Percentiles rank a stretch among this genome's conserved stretches.
Conservation (phyloP, 2,797 vertebrate genomes). For the Acrossocheilus wenchowensis region DNA sequence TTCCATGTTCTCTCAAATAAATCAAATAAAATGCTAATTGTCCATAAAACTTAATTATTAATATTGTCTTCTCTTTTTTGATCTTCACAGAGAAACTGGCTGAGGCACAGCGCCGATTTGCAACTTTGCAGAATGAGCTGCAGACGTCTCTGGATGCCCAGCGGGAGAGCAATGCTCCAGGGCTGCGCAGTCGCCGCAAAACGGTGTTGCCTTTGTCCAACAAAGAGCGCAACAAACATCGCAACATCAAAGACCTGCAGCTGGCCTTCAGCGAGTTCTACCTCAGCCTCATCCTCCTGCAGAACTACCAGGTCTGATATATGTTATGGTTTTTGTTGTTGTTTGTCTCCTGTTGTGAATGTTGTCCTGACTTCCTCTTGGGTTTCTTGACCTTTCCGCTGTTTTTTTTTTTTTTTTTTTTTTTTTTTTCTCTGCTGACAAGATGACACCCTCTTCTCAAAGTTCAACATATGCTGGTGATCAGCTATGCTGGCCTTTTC, state of each 20-base stretch:
- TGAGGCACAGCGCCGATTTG: conserved; percentile 92
- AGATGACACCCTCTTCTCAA: not conserved
- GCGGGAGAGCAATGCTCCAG: conserved; percentile 85
- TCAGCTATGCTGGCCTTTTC: conserved; percentile 63
- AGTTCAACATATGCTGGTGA: too few relatives aligned
- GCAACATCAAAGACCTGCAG: conserved; percentile 97
- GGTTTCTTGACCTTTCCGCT: not conserved
- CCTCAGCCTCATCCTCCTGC: conserved; percentile 98
- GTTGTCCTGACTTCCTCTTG: not conserved
- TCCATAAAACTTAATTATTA: not conserved
- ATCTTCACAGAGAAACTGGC: conserved; percentile 90
- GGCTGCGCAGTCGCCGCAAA: conserved; percentile 86
- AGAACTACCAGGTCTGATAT: conserved; percentile 87
- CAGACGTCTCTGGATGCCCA: conserved; percentile 94
- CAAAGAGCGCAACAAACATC: conserved; percentile 87
- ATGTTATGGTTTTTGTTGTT: conserved; percentile 73
- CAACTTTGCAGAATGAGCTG: conserved; percentile 94
- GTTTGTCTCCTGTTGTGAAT: not conserved
- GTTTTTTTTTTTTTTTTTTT: not conserved
- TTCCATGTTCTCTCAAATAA: not conserved
- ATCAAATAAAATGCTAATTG: not conserved
- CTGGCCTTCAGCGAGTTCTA: conserved; percentile 99
- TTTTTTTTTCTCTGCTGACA: conserved; percentile 53
- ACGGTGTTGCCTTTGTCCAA: conserved; percentile 92
- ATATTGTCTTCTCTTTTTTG: not conserved